Conservation (phyloP, 1,140 invertebrate genomes). For the Octopus bimaculoides region DNA sequence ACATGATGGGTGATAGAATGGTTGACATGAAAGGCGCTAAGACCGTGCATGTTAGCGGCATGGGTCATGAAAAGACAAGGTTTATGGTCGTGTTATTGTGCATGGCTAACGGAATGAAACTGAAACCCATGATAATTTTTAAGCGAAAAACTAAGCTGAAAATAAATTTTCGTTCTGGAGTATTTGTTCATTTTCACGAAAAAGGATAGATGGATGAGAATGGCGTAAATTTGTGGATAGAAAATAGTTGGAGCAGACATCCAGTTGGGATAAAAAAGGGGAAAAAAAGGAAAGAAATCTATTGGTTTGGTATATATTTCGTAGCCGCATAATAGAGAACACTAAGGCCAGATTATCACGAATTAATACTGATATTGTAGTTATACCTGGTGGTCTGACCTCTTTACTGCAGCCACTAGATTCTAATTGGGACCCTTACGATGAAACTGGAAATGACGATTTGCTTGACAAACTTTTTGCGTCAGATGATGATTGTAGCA, state of each 20-base stretch:
- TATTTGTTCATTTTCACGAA: not conserved
- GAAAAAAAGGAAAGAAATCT: not conserved
- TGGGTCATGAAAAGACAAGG: not conserved
- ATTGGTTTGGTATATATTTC: not conserved
- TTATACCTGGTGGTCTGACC: not conserved
- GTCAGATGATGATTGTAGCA: too few relatives aligned
- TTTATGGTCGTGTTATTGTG: not conserved
- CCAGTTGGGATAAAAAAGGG: not conserved
- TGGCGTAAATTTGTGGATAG: not conserved
- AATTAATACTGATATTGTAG: not conserved
- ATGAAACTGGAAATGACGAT: too few relatives aligned
- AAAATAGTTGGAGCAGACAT: not conserved
- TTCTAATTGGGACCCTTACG: too few relatives aligned
- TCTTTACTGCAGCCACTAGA: not conserved
- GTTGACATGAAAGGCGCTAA: not conserved
- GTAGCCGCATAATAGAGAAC: not conserved
- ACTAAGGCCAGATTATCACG: not conserved
- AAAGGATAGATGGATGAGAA: not conserved
- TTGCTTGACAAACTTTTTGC: too few relatives aligned
- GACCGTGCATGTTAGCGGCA: not conserved
- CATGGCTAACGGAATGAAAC: constrained; percentile 3
- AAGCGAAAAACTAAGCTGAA: not conserved
- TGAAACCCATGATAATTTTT: not conserved
- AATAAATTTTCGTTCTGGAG: not conserved
- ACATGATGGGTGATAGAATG: not conserved